Evolutionary conservation across 35 echinoderm and acorn worm genomes (phyloP).

Genomic region (Lytechinus variegatus): DNA sequence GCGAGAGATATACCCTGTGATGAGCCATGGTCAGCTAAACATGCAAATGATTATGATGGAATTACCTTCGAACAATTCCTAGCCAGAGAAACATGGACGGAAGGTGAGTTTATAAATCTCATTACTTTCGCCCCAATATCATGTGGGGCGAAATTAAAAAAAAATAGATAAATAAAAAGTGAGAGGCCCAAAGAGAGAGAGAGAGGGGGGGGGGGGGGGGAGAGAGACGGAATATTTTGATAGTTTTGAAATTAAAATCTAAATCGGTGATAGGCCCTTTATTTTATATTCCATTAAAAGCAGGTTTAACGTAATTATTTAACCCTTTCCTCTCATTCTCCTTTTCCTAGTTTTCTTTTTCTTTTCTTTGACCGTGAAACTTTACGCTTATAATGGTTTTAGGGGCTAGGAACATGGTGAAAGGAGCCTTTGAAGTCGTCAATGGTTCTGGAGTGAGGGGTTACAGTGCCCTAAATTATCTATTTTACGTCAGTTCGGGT

Average conservation of each 20-base stretch:
- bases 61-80: slow-evolving; percentile 33
- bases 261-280: neutral
- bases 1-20: neutral
- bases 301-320: neutral
- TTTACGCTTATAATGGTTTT: neutral
- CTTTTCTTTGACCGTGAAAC: neutral
- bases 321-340: neutral
- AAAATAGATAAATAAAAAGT: too few species aligned
- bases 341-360: neutral
- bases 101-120: neutral
- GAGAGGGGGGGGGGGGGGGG: too few species aligned
- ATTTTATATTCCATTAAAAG: neutral
- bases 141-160: too few species aligned
- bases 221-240: too few species aligned
- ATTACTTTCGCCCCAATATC: neutral
- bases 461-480: slow-evolving; percentile 21
- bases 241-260: too few species aligned
- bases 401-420: slow-evolving; percentile 11
- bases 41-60: neutral
- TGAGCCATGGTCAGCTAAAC: neutral
- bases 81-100: neutral
- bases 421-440: neutral
- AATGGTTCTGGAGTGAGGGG: neutral
- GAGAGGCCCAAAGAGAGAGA: too few species aligned
- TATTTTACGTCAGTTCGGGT: neutral